These are phyloP conservation scores for Lordiphosa andalusiaca DNA, from an alignment of 2,888 invertebrate species.

Conservation along the genomic window DNA sequence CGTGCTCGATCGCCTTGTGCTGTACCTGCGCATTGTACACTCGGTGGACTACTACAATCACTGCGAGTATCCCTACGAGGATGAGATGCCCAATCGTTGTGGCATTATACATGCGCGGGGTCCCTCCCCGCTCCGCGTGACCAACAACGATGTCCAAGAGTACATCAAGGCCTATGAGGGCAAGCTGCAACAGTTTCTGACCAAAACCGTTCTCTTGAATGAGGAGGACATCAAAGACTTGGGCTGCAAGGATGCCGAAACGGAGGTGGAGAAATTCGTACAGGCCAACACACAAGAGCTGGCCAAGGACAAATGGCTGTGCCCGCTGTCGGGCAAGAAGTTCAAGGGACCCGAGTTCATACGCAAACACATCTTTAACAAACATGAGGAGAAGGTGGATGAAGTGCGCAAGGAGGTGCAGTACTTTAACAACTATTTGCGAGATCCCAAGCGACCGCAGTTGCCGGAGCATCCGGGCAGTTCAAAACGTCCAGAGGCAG, in stretches of 20 bases:
- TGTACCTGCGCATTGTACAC: constrained; percentile 97
- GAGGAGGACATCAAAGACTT: constrained; percentile 92
- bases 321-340: constrained; percentile 98
- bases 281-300: constrained; percentile 97
- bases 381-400: constrained; percentile 97
- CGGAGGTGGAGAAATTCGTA: constrained; percentile 93
- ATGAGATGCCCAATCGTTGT: constrained; percentile 99
- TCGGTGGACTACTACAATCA: constrained; percentile 99
- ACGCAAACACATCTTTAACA: constrained; percentile 98
- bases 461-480: constrained; percentile 90
- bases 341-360: constrained; percentile 99
- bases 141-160: constrained; percentile 82
- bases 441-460: constrained; percentile 96
- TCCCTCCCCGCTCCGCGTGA: constrained; percentile 90
- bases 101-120: constrained; percentile 99
- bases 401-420: constrained; percentile 98
- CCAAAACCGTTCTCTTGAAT: constrained; percentile 86
- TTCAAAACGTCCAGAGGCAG: constrained; percentile 73
- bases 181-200: constrained; percentile 94
- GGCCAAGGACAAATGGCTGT: constrained; percentile 99
- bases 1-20: constrained; percentile 89
- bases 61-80: constrained; percentile 99
- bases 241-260: constrained; percentile 87
- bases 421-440: constrained; percentile 97
- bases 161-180: constrained; percentile 90